phyloP scores from a whole-genome alignment of 2,797 vertebrate species.

The Manis pentadactyla region DNA sequence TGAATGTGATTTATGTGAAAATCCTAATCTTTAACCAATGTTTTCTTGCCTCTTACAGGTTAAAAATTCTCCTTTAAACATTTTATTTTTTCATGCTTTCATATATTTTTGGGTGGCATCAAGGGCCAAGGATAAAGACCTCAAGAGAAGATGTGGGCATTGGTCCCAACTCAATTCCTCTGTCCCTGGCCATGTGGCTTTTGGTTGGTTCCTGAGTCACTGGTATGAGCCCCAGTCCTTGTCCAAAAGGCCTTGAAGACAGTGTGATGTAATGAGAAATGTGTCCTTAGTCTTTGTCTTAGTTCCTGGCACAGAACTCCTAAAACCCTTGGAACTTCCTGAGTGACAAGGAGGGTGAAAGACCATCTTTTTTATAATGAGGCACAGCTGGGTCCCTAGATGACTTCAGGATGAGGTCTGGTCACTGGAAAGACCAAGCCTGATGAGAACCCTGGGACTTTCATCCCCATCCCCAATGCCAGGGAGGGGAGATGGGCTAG shows the following conservation, averaged over 20 bases:
- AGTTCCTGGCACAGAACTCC: not conserved
- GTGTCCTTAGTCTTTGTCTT: not conserved
- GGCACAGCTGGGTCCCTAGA: not conserved
- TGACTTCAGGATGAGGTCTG: not conserved
- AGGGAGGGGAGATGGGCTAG: not conserved
- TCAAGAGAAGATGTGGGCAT: not conserved
- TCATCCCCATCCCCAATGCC: not conserved
- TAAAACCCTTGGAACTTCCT: not conserved
- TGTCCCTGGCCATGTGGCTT: not conserved
- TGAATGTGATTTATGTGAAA: not conserved
- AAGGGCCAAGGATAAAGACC: not conserved
- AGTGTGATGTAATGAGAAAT: not conserved
- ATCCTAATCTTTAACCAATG: not conserved
- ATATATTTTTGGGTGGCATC: not conserved
- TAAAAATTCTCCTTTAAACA: constrained; percentile 8
- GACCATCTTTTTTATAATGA: not conserved
- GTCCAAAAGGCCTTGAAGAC: not conserved
- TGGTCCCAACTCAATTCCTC: too few species aligned
- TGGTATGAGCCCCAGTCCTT: not conserved
- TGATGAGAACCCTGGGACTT: not conserved
- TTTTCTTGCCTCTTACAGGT: not conserved
- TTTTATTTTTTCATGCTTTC: not conserved
- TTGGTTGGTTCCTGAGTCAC: not conserved
- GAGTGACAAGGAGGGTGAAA: not conserved
- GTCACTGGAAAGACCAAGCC: not conserved